Evolutionary conservation across 1,140 invertebrate genomes (phyloP), one percentile per base, ranked within the genome.

Genomic region (Steinernema khuongi): DNA sequence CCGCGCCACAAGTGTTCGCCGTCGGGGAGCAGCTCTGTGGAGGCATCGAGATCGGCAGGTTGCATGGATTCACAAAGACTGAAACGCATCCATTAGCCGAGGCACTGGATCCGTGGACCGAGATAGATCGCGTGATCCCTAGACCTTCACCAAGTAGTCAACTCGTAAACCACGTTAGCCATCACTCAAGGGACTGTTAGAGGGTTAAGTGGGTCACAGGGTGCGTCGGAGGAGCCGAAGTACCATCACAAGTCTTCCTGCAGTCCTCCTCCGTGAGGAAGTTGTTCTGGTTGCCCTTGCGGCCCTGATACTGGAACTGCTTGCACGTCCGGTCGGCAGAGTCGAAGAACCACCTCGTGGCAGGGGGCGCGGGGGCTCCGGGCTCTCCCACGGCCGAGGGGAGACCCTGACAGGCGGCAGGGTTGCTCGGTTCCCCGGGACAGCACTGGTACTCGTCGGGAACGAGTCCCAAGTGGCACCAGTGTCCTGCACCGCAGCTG

Each of bases 201-300:
- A n/a, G 36, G 7, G 7, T 41, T 41, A 11, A 41, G 36, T 11
- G 36, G n/a, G 36, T 41, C 36, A 11, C 36, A n/a, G 36, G 36
- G n/a, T 41, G n/a, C 50, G 7, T 60, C 22, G n/a, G n/a, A n/a
- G n/a, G n/a, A n/a, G n/a, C n/a, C 67, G 18, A n/a, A 72, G 33
- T 66, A 85, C 84, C 82, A 30, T 76, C 70, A 72, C 83, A 85
- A 31, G 72, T 74, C 22, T 66, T 68, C n/a, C 71, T 73, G 50
- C 83, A 85, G 26, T 85, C 81, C 33, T 83, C 75, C 67, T 79
- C 36, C 1, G 74, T 79, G 14, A 82, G 60, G 71, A 82, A 82
- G 67, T 83, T 82, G 70, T 82, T 82, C 71, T 81, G 81, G 72
- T 82, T 82, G 36, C 80, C 80, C 67, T 78, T 73, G n/a, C 79